Evolutionary conservation across 1,140 invertebrate species (phyloP), one percentile per base, ranked within the genome.

Genomic region (Sycobia sp.): DNA sequence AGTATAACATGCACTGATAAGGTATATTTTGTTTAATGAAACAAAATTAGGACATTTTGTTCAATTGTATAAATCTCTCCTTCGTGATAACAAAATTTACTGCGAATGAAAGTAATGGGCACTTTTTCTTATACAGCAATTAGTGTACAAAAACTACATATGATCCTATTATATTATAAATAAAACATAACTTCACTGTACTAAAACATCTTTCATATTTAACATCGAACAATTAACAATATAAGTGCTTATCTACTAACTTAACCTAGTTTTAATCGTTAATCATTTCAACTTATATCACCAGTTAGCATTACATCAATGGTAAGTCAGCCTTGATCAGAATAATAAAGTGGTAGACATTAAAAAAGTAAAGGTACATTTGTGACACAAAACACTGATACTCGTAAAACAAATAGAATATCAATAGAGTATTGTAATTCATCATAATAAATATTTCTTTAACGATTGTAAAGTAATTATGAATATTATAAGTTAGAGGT

Each of bases 291-390:
- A 38, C 2, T 4, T 1, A 46, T 46, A 23, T 46, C 16, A 44
- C 20, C 7, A 36, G 20, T 23, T 18, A 57, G 27, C 22, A 59
- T 29, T 49, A 62, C 59, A 62, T 62, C 20, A 55, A 46, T n/a
- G 20, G n/a, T 32, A 55, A 54, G 25, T 62, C 50, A 62, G 39
- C 38, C 9, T 53, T 4, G 3, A 23, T 16, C 51, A 18, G 29
- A 59, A 44, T n/a, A 62, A 46, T 29, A 61, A 41, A 44, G 46
- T 47, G 4, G 16, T 23, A 32, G 16, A 34, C 29, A 44, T 11
- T 54, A 20, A 32, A 22, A 43, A 10, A 46, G n/a, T 22, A 22
- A 16, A 23, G 9, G 16, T 50, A 51, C 27, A 60, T 43, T 2
- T 51, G 34, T 22, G 14, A 54, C 50, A 62, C 41, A 38, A 27